Evolutionary conservation across 2,113 vertebrate species (phyloP), one percentile per base, ranked within the genome.

Genomic region (Diphyllodes magnificus): DNA sequence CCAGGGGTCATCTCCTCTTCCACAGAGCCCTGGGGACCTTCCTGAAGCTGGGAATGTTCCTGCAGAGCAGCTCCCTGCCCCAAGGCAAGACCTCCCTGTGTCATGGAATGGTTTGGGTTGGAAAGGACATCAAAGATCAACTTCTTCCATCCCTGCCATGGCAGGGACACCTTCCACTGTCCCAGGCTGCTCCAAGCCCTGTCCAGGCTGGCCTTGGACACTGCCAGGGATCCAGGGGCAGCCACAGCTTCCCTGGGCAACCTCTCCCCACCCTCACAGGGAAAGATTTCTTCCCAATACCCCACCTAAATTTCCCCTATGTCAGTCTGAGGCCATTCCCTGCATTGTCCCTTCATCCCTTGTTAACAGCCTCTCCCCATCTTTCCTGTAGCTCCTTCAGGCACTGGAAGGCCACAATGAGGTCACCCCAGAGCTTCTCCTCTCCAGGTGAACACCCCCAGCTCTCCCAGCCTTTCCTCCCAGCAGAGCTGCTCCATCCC

Each of bases 11-110:
- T 4, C 11, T 50, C 24, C 42, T 35, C 27, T 42, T 25, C 60
- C 37, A 30, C 7, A 33, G 71, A 76, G 6, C 53, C 44, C 21
- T 15, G 14, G 28, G 39, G 6, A 81, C 21, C 60, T 63, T 27
- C 15, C 18, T 30, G 54, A 37, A 39, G 40, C 45, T 53, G 63
- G 23, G 35, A 19, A 51, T 11, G 33, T 8, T 40, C 24, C 22
- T 44, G 66, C 19, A 39, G n/a, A 77, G 30, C 64, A 37, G 10
- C 47, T 88, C 54, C 65, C 73, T 63, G 51, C 3, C 19, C 37
- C 54, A 39, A 37, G 64, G 37, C 45, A 44, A 22, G 56, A 28
- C 1, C 2, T 37, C 19, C 12, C 3, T 0, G 0, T 65, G 10
- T 11, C 31, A 7, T 9, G 45, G 61, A 3, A 11, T 17, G 21